Percentiles rank a stretch among this genome's conserved stretches.
phyloP scores from a whole-genome alignment of 2,888 invertebrate species.

The Pterostichus madidus region DNA sequence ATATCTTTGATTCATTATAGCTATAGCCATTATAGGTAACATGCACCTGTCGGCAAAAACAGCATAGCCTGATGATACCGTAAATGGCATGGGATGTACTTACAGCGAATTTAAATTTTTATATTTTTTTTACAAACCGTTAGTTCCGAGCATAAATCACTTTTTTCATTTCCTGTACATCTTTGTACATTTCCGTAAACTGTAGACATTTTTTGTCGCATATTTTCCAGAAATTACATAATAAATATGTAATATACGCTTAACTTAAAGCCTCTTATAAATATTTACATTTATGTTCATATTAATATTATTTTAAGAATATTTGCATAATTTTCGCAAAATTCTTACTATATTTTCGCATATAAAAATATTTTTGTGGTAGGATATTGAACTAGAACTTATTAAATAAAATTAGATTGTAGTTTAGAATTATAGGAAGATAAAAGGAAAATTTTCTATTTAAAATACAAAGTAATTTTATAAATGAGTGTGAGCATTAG shows the following conservation, averaged over 20 bases:
- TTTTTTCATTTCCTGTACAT: constrained; percentile 25
- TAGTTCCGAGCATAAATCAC: constrained; percentile 26
- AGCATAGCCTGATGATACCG: neutral
- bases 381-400: too few relatives aligned
- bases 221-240: too few relatives aligned
- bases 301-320: too few relatives aligned
- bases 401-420: too few relatives aligned
- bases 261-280: too few relatives aligned
- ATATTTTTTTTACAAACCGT: constrained; percentile 8
- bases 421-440: neutral
- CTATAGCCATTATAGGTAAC: too few relatives aligned
- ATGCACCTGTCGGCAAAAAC: neutral
- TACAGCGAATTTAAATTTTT: constrained; percentile 23
- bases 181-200: neutral
- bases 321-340: too few relatives aligned
- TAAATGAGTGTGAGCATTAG: neutral
- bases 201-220: neutral
- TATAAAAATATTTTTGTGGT: too few relatives aligned
- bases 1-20: too few relatives aligned
- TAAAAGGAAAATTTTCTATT: neutral
- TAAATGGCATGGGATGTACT: neutral
- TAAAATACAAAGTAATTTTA: neutral
- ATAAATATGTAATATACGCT: too few relatives aligned
- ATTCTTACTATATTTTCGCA: too few relatives aligned
- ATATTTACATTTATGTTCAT: too few relatives aligned